phyloP scores from a whole-genome alignment of 2,113 vertebrate genomes.

The Ranitomeya imitator region DNA sequence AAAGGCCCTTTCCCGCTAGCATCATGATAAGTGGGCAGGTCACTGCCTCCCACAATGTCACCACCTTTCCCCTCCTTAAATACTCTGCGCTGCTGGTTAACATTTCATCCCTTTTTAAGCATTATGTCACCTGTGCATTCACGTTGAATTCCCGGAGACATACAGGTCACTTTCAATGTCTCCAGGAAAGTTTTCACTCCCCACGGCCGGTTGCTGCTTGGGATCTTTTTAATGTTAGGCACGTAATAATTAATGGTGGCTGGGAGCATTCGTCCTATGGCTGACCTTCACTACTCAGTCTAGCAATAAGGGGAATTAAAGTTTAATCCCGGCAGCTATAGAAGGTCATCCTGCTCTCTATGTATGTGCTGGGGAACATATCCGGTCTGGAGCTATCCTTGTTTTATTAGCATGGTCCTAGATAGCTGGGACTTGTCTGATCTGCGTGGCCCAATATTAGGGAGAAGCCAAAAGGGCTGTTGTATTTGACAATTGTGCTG shows the following conservation, averaged over 20 bases:
- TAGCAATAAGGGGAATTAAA: slow-evolving; percentile 43
- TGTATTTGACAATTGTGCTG: no score
- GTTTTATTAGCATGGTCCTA: neutral
- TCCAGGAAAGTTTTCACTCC: neutral
- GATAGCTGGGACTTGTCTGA: neutral
- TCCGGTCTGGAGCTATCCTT: neutral
- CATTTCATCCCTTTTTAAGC: no score
- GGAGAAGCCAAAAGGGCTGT: no score
- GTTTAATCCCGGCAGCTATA: slow-evolving; percentile 3
- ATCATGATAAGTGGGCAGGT: no score
- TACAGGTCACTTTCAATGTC: neutral
- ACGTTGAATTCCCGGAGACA: neutral
- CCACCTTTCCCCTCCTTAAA: no score
- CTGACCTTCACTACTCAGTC: slow-evolving; percentile 46
- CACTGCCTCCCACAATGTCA: no score
- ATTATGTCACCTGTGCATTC: no score
- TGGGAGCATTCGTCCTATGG: neutral
- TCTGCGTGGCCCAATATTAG: no score
- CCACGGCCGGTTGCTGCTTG: neutral
- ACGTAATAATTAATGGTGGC: slow-evolving; percentile 22
- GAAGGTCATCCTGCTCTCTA: neutral
- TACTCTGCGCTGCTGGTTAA: no score
- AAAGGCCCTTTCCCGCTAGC: no score
- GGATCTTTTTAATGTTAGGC: neutral
- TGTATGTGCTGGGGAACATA: neutral